Percentiles rank a stretch among this genome's conserved stretches.
Evolutionary conservation across 2,113 vertebrate species (phyloP).

Genomic region (Trachemys scripta): DNA sequence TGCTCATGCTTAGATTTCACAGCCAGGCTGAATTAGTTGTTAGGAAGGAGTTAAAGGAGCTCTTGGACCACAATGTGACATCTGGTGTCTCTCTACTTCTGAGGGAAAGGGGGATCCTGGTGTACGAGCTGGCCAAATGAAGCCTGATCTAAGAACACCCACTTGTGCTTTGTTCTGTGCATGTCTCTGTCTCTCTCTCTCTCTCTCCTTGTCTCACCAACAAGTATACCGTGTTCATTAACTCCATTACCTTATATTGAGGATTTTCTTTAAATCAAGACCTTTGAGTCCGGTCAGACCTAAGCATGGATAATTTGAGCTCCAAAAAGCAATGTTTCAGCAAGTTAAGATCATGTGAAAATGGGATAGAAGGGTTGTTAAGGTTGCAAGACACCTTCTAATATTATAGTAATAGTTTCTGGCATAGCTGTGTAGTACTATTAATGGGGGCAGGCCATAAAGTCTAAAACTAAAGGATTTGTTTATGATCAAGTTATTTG

Average conservation of each 20-base stretch:
- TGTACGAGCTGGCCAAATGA: background rate
- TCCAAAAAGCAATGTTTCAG: background rate
- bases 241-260: background rate
- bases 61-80: background rate
- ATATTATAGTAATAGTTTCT: background rate
- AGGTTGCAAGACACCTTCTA: background rate
- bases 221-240: background rate
- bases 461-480: background rate
- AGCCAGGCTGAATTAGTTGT: background rate
- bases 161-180: background rate
- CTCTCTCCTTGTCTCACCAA: background rate
- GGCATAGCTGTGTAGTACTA: background rate
- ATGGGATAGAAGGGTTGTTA: background rate
- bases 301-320: background rate
- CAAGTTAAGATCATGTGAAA: background rate
- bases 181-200: too few species aligned
- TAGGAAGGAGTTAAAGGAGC: background rate
- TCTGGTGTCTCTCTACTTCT: background rate
- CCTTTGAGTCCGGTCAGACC: background rate
- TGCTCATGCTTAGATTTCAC: background rate
- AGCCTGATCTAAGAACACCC: background rate
- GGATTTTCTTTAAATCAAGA: background rate
- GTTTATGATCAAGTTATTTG: background rate
- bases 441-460: background rate
- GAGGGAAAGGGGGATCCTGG: background rate